These are phyloP conservation scores for Lophura nycthemera DNA, from an alignment of 2,113 vertebrate genomes.

Conservation along the genomic window DNA sequence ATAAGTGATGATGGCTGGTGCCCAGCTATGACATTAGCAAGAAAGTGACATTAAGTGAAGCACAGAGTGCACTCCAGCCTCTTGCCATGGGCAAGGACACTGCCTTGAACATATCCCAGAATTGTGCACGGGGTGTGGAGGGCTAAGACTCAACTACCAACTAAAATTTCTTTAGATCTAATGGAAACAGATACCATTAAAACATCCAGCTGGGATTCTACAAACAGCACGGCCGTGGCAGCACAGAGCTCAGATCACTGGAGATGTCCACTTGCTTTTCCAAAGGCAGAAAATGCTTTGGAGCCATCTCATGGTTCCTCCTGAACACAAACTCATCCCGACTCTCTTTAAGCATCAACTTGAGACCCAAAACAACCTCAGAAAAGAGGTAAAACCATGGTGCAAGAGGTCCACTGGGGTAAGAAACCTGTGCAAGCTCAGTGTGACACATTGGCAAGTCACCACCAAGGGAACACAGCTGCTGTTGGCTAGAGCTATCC, in stretches of 20 bases:
- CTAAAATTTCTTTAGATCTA: neutral
- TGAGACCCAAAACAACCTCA: neutral
- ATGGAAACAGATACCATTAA: neutral
- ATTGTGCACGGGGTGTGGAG: neutral
- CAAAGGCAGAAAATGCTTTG: neutral
- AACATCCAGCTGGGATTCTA: neutral
- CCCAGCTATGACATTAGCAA: neutral
- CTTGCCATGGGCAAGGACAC: neutral
- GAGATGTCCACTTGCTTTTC: neutral
- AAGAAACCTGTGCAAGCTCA: neutral
- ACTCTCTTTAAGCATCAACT: neutral
- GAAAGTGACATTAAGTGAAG: conserved; percentile 18
- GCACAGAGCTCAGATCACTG: neutral
- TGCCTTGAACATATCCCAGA: neutral
- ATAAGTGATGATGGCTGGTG: neutral
- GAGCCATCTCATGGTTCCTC: neutral
- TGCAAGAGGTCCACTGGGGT: accelerated
- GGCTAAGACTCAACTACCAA: neutral
- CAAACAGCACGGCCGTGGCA: conserved; percentile 16
- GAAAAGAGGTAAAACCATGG: neutral
- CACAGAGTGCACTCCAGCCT: neutral
- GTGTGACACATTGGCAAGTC: neutral
- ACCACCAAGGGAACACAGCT: neutral
- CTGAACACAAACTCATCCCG: neutral
- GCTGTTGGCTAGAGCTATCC: neutral